A percentile compares a stretch with the other conserved stretches of the same genome.
Conservation (phyloP, 2,113 vertebrate species). For the Rhineura floridana region DNA sequence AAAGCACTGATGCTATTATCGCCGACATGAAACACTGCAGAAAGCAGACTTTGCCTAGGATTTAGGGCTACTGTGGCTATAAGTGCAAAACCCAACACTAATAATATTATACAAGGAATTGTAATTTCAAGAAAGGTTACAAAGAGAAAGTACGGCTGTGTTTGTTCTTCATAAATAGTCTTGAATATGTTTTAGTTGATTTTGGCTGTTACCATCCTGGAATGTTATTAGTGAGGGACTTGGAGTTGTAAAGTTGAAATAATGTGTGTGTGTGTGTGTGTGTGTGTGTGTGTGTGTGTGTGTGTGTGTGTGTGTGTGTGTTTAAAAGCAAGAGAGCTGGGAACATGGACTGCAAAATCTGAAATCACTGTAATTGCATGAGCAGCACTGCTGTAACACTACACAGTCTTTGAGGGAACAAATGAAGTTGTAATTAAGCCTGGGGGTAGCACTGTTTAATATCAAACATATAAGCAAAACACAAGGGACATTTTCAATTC, state of each 20-base stretch:
- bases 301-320: no score
- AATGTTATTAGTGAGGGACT: neutral
- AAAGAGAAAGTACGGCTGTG: neutral
- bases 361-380: neutral
- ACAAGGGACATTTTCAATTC: constrained; percentile 10
- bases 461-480: neutral
- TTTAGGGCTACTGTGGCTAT: neutral
- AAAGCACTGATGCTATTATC: no score
- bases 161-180: neutral
- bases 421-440: constrained; percentile 23
- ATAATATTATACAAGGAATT: no score
- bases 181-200: neutral
- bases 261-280: neutral
- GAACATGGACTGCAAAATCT: neutral
- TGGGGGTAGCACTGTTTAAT: constrained; percentile 9
- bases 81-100: neutral
- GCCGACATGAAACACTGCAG: neutral
- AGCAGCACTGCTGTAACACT: constrained; percentile 5
- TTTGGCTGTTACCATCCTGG: neutral
- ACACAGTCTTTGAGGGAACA: constrained; percentile 10
- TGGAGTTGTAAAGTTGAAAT: neutral
- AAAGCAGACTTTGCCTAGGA: neutral
- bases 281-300: no score
- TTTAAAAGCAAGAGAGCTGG: neutral
- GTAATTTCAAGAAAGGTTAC: neutral